phyloP scores from a whole-genome alignment of 2,797 vertebrate genomes.

The Etheostoma perlongum region DNA sequence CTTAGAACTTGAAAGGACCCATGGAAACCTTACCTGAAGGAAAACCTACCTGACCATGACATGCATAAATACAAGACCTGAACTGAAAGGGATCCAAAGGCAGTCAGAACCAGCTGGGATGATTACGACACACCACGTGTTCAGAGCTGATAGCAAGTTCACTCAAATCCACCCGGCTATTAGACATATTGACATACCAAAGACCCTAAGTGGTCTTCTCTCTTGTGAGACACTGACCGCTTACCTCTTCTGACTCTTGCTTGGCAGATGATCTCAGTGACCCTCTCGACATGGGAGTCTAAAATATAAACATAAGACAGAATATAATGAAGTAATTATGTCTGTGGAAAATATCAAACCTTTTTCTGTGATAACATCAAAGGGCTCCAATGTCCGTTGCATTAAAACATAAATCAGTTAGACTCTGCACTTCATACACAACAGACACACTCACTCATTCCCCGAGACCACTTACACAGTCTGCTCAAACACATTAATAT shows the following conservation, averaged over 20 bases:
- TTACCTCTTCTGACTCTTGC: slow-evolving; percentile 83
- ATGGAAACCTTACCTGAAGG: too few species aligned
- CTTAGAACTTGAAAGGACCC: too few species aligned
- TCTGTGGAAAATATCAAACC: not conserved
- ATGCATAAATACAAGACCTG: too few species aligned
- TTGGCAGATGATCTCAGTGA: slow-evolving; percentile 76
- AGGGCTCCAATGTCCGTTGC: not conserved
- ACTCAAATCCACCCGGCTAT: too few species aligned
- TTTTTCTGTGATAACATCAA: not conserved
- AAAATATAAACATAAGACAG: slow-evolving; percentile 21
- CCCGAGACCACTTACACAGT: not conserved
- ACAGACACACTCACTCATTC: not conserved
- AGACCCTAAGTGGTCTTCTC: too few species aligned
- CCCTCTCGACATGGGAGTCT: slow-evolving; percentile 69
- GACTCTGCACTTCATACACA: not conserved
- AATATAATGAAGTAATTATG: not conserved
- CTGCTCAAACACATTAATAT: not conserved
- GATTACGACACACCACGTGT: too few species aligned
- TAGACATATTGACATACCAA: too few species aligned
- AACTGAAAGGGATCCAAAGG: too few species aligned
- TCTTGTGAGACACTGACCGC: not conserved
- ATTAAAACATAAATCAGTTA: not conserved
- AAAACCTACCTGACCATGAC: too few species aligned
- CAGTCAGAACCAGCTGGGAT: too few species aligned
- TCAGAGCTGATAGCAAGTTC: too few species aligned